These are phyloP conservation scores for Temnothorax ravouxi DNA, from an alignment of 2,888 invertebrate species.

Conservation along the genomic window DNA sequence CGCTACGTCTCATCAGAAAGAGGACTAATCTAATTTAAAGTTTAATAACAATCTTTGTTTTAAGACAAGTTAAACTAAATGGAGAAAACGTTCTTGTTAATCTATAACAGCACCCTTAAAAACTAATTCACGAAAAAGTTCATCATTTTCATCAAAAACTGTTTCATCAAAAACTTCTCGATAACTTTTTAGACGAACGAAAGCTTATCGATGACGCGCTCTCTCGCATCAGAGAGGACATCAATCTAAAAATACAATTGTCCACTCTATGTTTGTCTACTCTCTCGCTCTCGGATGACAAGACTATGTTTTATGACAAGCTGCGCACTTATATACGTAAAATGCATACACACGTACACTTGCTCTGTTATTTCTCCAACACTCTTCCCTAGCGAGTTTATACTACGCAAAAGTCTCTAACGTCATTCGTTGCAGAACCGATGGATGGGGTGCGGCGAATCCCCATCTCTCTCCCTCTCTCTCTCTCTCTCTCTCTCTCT, in stretches of 20 bases:
- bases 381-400: constrained; percentile 13
- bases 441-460: constrained; percentile 66
- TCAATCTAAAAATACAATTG: background rate
- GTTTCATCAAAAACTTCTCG: no score
- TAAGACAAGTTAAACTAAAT: background rate
- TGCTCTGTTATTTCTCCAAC: constrained; percentile 20
- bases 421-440: constrained; percentile 71
- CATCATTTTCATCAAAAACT: background rate
- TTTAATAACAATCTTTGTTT: background rate
- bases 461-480: constrained; percentile 38
- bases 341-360: constrained; percentile 18
- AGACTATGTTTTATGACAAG: background rate
- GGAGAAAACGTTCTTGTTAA: background rate
- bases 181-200: background rate
- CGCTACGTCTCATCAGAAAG: no score
- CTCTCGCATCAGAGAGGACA: background rate
- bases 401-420: constrained; percentile 63
- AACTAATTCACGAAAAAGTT: background rate
- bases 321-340: background rate
- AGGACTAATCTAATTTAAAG: background rate
- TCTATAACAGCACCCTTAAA: no score
- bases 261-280: background rate
- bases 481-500: no score
- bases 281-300: no score
- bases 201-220: background rate